Conservation (phyloP, 1,140 invertebrate species). For the Matsumurasca onukii region DNA sequence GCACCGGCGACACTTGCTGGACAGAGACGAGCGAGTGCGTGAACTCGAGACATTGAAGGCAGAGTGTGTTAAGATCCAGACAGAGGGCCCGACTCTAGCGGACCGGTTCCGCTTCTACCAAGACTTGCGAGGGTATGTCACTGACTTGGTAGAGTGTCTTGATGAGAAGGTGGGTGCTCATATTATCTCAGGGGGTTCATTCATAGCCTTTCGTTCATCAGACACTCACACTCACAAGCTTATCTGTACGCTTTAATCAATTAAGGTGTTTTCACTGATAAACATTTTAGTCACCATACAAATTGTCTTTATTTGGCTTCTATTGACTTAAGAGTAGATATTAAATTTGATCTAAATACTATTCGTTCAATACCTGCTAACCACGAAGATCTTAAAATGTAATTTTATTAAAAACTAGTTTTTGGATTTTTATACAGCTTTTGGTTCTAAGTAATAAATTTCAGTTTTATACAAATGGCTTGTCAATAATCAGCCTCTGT, state of each 20-base stretch:
- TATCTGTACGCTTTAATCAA: too few species aligned
- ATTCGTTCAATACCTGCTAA: too few species aligned
- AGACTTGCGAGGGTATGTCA: conserved; percentile 93
- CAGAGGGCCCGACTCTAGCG: conserved; percentile 66
- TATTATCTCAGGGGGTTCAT: conserved; percentile 28
- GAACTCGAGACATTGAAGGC: conserved; percentile 62
- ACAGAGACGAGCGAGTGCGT: conserved; percentile 53
- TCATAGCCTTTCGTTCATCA: conserved; percentile 23
- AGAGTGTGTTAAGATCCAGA: conserved; percentile 60
- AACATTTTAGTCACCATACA: not conserved
- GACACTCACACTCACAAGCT: conserved; percentile 10
- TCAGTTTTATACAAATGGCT: too few species aligned
- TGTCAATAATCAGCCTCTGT: too few species aligned
- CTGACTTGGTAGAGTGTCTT: conserved; percentile 95
- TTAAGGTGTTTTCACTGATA: too few species aligned
- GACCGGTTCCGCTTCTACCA: conserved; percentile 89
- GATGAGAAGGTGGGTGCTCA: conserved; percentile 77
- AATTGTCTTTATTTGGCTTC: too few species aligned
- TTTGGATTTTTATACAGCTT: too few species aligned
- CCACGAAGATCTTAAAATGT: too few species aligned
- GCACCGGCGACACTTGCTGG: conserved; percentile 55
- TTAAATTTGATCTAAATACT: too few species aligned
- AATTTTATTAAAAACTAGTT: too few species aligned
- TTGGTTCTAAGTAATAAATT: too few species aligned
- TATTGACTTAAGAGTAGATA: too few species aligned